A percentile compares a stretch with the other conserved stretches of the same genome.
These are phyloP conservation scores for Diabrotica undecimpunctata DNA, from an alignment of 1,140 invertebrate species.

Conservation along the genomic window DNA sequence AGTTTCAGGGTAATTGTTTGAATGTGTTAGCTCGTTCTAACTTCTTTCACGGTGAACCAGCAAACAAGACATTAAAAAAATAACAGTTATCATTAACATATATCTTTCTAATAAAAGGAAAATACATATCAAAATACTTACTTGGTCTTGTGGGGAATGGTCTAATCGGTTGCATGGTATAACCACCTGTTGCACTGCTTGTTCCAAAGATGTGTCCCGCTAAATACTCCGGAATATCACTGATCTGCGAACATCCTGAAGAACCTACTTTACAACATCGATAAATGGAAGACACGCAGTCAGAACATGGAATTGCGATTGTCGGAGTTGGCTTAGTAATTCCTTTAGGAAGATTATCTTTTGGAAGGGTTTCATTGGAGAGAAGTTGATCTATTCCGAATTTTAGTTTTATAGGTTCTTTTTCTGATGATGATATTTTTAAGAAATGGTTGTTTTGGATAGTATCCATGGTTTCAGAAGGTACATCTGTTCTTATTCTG, in stretches of 20 bases:
- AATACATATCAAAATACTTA: constrained; percentile 22
- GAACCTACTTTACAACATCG: constrained; percentile 44
- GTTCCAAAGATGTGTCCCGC: constrained; percentile 23
- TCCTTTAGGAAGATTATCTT: constrained; percentile 2
- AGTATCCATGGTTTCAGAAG: constrained; percentile 13
- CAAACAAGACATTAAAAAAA: too few relatives aligned
- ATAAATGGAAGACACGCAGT: constrained; percentile 49
- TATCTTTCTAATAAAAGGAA: too few relatives aligned
- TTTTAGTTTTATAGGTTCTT: constrained; percentile 42
- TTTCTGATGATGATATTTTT: constrained; percentile 20
- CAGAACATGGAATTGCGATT: constrained; percentile 46
- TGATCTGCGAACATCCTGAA: constrained; percentile 24
- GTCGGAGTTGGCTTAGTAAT: constrained; percentile 26
- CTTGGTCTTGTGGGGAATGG: constrained; percentile 45
- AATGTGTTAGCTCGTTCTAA: too few relatives aligned
- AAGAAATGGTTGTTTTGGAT: not conserved
- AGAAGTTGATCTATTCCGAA: constrained; percentile 48
- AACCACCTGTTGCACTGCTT: constrained; percentile 25
- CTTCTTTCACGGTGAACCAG: too few relatives aligned
- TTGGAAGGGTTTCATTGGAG: constrained; percentile 12
- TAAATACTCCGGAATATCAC: constrained; percentile 28
- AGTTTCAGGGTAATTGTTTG: too few relatives aligned
- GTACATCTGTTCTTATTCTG: not conserved
- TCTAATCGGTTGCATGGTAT: constrained; percentile 42
- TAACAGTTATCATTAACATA: too few relatives aligned